Evolutionary conservation across 2,113 vertebrate species (phyloP).

Genomic region (Tachysurus vachellii): DNA sequence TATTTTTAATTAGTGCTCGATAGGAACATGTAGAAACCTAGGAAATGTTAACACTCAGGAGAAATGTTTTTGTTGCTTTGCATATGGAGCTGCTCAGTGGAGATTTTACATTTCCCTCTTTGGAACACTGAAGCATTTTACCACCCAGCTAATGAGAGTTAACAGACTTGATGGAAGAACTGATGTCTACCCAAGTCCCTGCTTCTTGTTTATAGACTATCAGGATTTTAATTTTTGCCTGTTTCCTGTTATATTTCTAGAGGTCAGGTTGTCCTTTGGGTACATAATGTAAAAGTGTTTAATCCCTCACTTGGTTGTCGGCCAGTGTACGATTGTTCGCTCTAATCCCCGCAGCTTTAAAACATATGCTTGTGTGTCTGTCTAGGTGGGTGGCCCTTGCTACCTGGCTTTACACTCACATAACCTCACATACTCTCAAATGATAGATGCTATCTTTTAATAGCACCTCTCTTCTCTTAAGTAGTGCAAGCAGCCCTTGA

Average conservation of each 20-base stretch:
- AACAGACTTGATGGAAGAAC: not conserved
- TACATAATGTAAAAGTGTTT: slow-evolving; percentile 41
- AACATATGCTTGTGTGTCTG: slow-evolving; percentile 9
- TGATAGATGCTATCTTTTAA: slow-evolving; percentile 38
- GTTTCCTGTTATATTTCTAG: not conserved
- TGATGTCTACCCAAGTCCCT: not conserved
- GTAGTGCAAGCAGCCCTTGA: slow-evolving; percentile 34
- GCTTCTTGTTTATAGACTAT: not conserved
- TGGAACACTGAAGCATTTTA: not conserved
- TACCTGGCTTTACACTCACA: slow-evolving; percentile 20
- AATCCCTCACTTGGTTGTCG: slow-evolving; percentile 34
- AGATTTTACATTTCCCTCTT: not conserved
- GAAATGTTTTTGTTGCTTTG: not conserved
- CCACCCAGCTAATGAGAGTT: not conserved
- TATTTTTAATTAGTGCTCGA: not conserved
- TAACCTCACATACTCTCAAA: slow-evolving; percentile 31
- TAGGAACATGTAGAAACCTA: not conserved
- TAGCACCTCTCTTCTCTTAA: slow-evolving; percentile 35
- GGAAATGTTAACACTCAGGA: not conserved
- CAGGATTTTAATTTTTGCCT: not conserved
- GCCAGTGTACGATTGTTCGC: slow-evolving; percentile 30
- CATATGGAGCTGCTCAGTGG: not conserved
- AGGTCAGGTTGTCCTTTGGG: slow-evolving; percentile 32
- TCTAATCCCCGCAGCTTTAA: slow-evolving; percentile 24
- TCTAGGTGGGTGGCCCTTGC: slow-evolving; percentile 3